Evolutionary conservation across 2,113 vertebrate species (phyloP).

Genomic region (Salvelinus namaycush): DNA sequence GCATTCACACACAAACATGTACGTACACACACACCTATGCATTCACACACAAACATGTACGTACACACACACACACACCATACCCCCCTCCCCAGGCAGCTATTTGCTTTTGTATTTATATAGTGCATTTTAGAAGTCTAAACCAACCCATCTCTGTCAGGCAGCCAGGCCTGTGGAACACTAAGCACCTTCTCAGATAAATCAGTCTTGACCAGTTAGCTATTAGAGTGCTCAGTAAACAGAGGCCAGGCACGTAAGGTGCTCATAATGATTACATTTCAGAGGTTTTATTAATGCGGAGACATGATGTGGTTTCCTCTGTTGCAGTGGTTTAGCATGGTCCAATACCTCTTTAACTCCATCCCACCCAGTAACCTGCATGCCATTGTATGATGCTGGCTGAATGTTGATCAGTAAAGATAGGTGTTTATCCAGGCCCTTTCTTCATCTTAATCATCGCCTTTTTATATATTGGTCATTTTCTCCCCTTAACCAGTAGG

Average conservation of each 20-base stretch:
- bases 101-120: constrained; percentile 76
- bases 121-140: constrained; percentile 69
- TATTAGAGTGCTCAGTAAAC: constrained; percentile 70
- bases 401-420: background rate
- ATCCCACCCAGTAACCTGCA: constrained; percentile 59
- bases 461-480: too few species aligned
- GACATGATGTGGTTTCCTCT: constrained; percentile 68
- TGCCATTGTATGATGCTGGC: constrained; percentile 1
- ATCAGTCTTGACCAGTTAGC: constrained; percentile 74
- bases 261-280: constrained; percentile 69
- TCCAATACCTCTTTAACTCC: constrained; percentile 65
- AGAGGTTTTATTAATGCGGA: constrained; percentile 69
- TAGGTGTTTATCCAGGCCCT: background rate
- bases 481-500: too few species aligned
- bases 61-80: constrained; percentile 17
- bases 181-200: constrained; percentile 76
- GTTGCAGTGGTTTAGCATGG: constrained; percentile 65
- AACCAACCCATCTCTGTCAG: constrained; percentile 62
- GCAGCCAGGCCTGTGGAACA: constrained; percentile 59
- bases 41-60: too few species aligned
- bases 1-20: too few species aligned
- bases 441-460: background rate
- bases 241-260: constrained; percentile 65
- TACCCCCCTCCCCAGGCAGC: constrained; percentile 63
- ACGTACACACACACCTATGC: too few species aligned